Conservation (phyloP, 2,113 vertebrate genomes). For the Rhizomys pruinosus region DNA sequence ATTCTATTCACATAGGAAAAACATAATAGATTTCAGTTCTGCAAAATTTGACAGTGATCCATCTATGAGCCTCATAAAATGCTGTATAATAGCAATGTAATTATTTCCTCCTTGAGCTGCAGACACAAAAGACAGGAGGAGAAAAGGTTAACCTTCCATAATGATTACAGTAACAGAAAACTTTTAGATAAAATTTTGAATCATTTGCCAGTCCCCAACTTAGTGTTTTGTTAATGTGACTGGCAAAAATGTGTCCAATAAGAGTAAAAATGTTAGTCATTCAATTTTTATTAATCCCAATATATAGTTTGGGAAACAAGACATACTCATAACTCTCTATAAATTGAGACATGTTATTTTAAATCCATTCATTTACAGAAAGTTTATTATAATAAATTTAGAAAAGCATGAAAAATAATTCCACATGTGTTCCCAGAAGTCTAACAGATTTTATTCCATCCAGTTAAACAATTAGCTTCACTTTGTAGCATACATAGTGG, state of each 20-base stretch:
- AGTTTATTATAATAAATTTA: constrained; percentile 65
- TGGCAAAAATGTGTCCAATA: constrained; percentile 10
- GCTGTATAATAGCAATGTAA: background rate
- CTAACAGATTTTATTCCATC: constrained; percentile 38
- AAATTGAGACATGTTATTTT: constrained; percentile 17
- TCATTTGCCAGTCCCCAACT: constrained; percentile 31
- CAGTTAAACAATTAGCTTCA: constrained; percentile 65
- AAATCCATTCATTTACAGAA: constrained; percentile 52
- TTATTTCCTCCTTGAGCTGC: constrained; percentile 37
- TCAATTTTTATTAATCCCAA: constrained; percentile 53
- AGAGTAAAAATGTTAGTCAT: constrained; percentile 38
- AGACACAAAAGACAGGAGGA: background rate
- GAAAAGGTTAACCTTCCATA: constrained; percentile 53
- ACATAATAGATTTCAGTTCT: background rate
- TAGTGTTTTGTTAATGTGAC: constrained; percentile 55
- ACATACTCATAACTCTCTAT: background rate
- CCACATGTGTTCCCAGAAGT: constrained; percentile 37
- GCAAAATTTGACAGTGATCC: constrained; percentile 22
- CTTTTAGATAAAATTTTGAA: constrained; percentile 45
- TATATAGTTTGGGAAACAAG: constrained; percentile 43
- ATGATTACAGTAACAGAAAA: constrained; percentile 7
- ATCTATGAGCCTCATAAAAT: constrained; percentile 36
- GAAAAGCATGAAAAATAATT: constrained; percentile 68
- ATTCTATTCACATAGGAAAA: background rate
- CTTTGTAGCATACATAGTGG: constrained; percentile 49